Evolutionary conservation across 2,113 vertebrate species (phyloP), one percentile per base, ranked within the genome.

Genomic region (Oophaga pumilio): DNA sequence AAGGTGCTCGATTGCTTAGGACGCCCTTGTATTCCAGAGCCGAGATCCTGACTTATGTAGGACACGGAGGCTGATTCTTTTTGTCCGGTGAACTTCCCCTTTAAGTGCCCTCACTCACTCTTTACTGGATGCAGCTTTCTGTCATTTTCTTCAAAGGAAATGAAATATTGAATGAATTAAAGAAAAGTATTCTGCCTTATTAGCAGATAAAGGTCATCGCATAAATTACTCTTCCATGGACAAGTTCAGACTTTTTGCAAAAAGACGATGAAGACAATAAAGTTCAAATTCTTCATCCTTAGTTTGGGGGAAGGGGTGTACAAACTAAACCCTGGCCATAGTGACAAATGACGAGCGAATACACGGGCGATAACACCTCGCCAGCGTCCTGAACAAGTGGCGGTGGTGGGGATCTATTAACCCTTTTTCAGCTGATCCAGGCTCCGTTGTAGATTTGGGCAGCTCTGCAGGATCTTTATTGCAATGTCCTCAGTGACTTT

Each of bases 161-260:
- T 33, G 1, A 69, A 87, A 71, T 80, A 80, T n/a, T 78, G 33
- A 81, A 66, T 52, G 86, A 87, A 87, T 87, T 26, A 56, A 24
- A 74, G 77, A n/a, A 73, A 60, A 59, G 77, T 33, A 10, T 80
- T 60, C 64, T 81, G 26, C 33, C 26, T 74, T 87, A 87, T 81
- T 81, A 82, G 78, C 68, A 74, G 62, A 71, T 57, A 87, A 87
- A 87, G 86, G 78, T 82, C 82, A 82, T 80, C 50, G 53, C 43
- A 87, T 81, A 82, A 73, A 62, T 87, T 71, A 82, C 28, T 87
- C 11, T 14, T 62, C 53, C 59, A 18, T n/a, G 79, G 79, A 82
- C 79, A 64, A 15, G 60, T 62, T 52, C 24, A 49, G 33, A 15
- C 52, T 62, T 59, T 87, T 53, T 73, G 1, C 62, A 73, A 74